phyloP scores from a whole-genome alignment of 2,888 invertebrate genomes.

The Pandemis cinnamomeana region DNA sequence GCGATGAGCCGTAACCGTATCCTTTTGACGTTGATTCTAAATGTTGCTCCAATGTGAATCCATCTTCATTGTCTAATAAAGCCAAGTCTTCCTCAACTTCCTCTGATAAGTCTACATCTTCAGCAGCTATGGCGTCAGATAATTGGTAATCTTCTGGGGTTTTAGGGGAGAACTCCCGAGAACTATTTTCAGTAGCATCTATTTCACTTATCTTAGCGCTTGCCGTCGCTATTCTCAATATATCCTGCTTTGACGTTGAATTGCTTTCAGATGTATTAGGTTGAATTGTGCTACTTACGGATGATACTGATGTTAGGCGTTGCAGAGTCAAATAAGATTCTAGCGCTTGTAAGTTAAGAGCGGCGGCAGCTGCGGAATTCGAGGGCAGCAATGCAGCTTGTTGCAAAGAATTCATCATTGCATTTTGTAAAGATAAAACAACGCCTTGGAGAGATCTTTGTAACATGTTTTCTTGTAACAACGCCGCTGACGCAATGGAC shows the following conservation, averaged over 20 bases:
- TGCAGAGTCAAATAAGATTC: constrained; percentile 94
- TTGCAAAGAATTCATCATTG: constrained; percentile 93
- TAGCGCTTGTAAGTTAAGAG: constrained; percentile 92
- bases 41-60: constrained; percentile 85
- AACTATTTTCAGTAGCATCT: constrained; percentile 67
- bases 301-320: constrained; percentile 88
- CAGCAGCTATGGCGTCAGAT: constrained; percentile 82
- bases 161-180: constrained; percentile 76
- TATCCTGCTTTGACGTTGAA: constrained; percentile 86
- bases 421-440: constrained; percentile 92
- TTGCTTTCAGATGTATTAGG: constrained; percentile 65
- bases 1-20: constrained; percentile 78
- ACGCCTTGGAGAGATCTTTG: constrained; percentile 92
- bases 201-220: constrained; percentile 81
- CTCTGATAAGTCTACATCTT: constrained; percentile 88
- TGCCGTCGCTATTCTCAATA: constrained; percentile 86
- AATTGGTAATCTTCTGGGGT: constrained; percentile 80
- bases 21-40: constrained; percentile 77
- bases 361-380: constrained; percentile 93
- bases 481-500: constrained; percentile 85
- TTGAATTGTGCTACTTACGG: constrained; percentile 73
- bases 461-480: constrained; percentile 86
- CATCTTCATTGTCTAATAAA: constrained; percentile 90
- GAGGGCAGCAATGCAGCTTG: constrained; percentile 92
- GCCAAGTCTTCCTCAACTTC: constrained; percentile 90